These are phyloP conservation scores for Phenganax subtilis DNA, from an alignment of 92 coral and sea anemone genomes.

Conservation along the genomic window DNA sequence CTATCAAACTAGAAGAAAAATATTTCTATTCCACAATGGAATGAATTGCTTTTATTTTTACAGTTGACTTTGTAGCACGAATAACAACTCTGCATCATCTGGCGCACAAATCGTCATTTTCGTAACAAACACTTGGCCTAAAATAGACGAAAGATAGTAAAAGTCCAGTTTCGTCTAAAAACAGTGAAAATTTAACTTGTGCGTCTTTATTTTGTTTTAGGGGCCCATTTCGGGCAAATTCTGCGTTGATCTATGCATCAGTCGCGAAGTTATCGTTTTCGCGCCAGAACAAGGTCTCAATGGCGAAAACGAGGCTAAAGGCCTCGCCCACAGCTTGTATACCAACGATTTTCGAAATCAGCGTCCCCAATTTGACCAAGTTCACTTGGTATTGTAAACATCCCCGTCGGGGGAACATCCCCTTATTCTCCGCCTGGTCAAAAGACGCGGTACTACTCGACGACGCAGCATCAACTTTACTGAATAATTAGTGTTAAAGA, in stretches of 20 bases:
- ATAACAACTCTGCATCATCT: too few species aligned
- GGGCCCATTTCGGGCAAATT: not conserved
- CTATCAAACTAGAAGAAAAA: not conserved
- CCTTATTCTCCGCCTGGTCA: constrained; percentile 1
- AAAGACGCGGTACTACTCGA: not conserved
- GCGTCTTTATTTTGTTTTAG: not conserved
- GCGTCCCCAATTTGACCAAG: too few species aligned
- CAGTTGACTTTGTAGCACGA: too few species aligned
- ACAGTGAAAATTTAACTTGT: not conserved
- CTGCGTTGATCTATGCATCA: not conserved
- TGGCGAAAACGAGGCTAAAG: not conserved
- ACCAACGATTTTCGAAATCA: constrained; percentile 3
- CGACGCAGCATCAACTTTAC: too few species aligned
- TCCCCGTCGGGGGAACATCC: constrained; percentile 9
- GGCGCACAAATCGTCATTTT: too few species aligned
- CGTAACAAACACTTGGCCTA: too few species aligned
- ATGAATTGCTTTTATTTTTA: too few species aligned
- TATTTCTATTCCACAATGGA: too few species aligned
- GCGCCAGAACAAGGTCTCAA: not conserved
- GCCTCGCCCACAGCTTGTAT: not conserved
- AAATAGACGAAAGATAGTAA: too few species aligned
- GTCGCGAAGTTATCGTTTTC: not conserved
- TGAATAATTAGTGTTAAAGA: too few species aligned
- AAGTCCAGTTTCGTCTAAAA: too few species aligned
- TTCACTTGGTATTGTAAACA: not conserved